Percentiles rank a stretch among this genome's conserved stretches.
Evolutionary conservation across 2,888 invertebrate species (phyloP).

Genomic region (Cyaniris semiargus): DNA sequence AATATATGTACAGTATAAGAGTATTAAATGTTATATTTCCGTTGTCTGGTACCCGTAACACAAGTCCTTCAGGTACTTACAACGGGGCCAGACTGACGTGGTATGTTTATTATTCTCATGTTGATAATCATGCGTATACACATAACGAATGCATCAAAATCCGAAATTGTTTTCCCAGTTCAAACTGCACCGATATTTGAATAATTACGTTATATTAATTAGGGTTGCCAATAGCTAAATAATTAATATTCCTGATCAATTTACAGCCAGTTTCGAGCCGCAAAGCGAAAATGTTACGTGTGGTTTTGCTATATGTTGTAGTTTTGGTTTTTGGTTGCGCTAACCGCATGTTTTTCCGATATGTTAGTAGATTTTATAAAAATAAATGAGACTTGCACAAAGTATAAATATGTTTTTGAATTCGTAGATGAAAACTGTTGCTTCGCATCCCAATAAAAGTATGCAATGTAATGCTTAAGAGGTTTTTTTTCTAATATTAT

Average conservation of each 20-base stretch:
- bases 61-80: too few relatives aligned
- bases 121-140: neutral
- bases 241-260: slow-evolving; percentile 22
- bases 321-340: neutral
- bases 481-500: too few relatives aligned
- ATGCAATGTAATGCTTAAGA: too few relatives aligned
- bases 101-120: too few relatives aligned
- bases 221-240: slow-evolving; percentile 25
- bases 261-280: neutral
- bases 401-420: too few relatives aligned
- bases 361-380: neutral
- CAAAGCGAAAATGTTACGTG: neutral
- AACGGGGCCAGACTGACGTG: too few relatives aligned
- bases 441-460: too few relatives aligned
- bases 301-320: neutral
- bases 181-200: neutral
- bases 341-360: neutral
- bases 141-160: neutral
- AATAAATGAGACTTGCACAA: too few relatives aligned
- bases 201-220: slow-evolving; percentile 18
- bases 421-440: too few relatives aligned
- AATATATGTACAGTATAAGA: too few relatives aligned
- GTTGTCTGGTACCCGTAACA: too few relatives aligned
- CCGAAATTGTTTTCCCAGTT: neutral
- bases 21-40: too few relatives aligned